Evolutionary conservation across 1,140 invertebrate genomes (phyloP), one percentile per base, ranked within the genome.

Genomic region (Lithobius niger): DNA sequence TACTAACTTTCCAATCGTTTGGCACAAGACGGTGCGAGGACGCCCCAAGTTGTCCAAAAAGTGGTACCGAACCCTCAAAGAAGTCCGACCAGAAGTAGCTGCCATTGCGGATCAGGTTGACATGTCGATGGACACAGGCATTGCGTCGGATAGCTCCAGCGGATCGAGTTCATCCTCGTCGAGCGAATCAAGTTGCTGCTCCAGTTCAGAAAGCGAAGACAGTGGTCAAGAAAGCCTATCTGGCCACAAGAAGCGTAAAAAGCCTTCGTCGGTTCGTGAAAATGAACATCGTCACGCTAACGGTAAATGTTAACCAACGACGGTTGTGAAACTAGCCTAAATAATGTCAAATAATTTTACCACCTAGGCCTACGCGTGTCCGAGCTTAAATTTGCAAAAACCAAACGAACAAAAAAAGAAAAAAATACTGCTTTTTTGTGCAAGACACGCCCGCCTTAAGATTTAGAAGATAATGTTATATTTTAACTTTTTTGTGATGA

Each of bases 1-100:
- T 48, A 91, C 88, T 1, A 99, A 98, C 74, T 97, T 99, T 69
- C 90, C 91, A 4, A 80, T 96, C 26, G 92, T 97, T 0, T 98
- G 94, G 94, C 93, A 97, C 68, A 98, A 98, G 78, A 97, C 94
- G 36, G 87, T 95, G 18, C 77, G 92, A 36, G 93, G 94, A 19
- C 74, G 94, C 50, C 94, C 94, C 25, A 97, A 97, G 70, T 72
- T 99, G 52, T 95, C 93, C 0, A 82, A 81, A 55, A 88, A 89
- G 64, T 90, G 86, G 86, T 76, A 83, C 54, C 76, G 76, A 64
- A 75, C 78, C 22, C 69, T 90, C 28, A 79, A 82, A 65, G 74
- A 78, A 59, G 81, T 85, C 64, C 82, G 88, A 57, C 84, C 88
- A 0, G 86, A 92, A 22, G 69, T 97, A 50, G 88, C 88, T 16